These are phyloP conservation scores for Drosophila anomalata DNA, from an alignment of 2,888 invertebrate genomes.

Conservation along the genomic window DNA sequence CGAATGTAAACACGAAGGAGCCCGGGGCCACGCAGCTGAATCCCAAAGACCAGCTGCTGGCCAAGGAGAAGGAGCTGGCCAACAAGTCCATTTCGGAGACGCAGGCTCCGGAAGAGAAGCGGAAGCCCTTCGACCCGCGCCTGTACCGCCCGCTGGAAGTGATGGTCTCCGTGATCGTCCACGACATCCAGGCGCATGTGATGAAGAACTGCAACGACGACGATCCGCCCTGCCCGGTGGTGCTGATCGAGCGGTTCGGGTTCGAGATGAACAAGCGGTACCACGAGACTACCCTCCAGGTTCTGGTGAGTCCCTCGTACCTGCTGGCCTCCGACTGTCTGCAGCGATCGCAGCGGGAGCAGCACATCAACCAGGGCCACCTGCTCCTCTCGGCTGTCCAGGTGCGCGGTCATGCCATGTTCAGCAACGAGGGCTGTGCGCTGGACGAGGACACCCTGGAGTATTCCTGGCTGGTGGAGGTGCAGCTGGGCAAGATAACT, in stretches of 20 bases:
- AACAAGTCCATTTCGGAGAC: conserved; percentile 83
- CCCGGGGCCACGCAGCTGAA: conserved; percentile 81
- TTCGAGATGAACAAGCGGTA: conserved; percentile 99
- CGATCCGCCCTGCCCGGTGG: conserved; percentile 95
- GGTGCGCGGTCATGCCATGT: conserved; percentile 97
- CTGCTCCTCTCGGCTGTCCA: conserved; percentile 93
- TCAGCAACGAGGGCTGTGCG: conserved; percentile 95
- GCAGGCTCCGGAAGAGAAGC: conserved; percentile 86
- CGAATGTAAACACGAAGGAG: conserved; percentile 84
- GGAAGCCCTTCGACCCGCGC: conserved; percentile 92
- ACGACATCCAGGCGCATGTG: conserved; percentile 97
- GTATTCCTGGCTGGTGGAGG: conserved; percentile 98
- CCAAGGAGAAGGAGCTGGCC: conserved; percentile 83
- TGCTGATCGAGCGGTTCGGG: conserved; percentile 94
- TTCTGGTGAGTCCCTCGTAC: conserved; percentile 94
- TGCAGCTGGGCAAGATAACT: conserved; percentile 96
- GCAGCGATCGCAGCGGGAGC: conserved; percentile 88
- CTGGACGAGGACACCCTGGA: conserved; percentile 97
- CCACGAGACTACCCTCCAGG: conserved; percentile 95
- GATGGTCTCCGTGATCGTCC: conserved; percentile 95
- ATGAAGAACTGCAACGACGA: conserved; percentile 92
- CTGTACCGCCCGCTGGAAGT: conserved; percentile 95
- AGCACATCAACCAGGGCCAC: conserved; percentile 92
- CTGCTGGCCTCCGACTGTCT: conserved; percentile 91
- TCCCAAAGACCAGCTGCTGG: conserved; percentile 82